phyloP scores from a whole-genome alignment of 53 echinoderm and acorn worm species.

The Echinometra lucunter region DNA sequence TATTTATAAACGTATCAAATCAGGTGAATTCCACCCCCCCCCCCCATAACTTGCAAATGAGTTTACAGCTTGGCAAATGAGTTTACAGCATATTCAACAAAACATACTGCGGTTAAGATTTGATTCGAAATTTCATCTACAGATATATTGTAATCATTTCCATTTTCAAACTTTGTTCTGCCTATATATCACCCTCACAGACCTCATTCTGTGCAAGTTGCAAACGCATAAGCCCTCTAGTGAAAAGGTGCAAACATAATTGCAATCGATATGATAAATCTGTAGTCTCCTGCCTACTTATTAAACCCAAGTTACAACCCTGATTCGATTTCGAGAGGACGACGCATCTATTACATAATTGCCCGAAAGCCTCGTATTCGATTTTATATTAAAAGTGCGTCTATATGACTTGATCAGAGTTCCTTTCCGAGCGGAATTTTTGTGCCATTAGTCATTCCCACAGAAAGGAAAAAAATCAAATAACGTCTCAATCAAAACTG shows the following conservation, averaged over 20 bases:
- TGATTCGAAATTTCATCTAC: neutral
- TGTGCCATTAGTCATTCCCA: neutral
- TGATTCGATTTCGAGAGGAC: neutral
- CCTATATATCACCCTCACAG: neutral
- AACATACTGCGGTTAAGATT: too few relatives aligned
- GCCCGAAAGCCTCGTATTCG: neutral
- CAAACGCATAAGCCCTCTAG: constrained; percentile 3
- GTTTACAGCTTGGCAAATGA: too few relatives aligned
- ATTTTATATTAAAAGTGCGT: neutral
- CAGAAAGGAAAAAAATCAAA: neutral
- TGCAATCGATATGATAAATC: constrained; percentile 44
- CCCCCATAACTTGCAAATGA: too few relatives aligned
- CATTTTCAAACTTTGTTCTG: neutral
- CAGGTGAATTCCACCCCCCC: too few relatives aligned
- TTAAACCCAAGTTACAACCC: neutral
- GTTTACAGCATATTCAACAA: too few relatives aligned
- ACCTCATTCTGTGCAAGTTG: neutral
- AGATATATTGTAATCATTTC: neutral
- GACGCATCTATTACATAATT: constrained; percentile 25
- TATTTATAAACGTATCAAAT: too few relatives aligned
- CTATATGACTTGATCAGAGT: neutral
- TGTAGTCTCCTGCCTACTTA: neutral
- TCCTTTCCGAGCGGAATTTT: neutral
- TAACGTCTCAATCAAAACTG: too few relatives aligned
- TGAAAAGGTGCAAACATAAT: constrained; percentile 46